Percentiles rank a stretch among this genome's conserved stretches.
These are phyloP conservation scores for Diplodus sargus DNA, from an alignment of 2,797 vertebrate species.

Conservation along the genomic window DNA sequence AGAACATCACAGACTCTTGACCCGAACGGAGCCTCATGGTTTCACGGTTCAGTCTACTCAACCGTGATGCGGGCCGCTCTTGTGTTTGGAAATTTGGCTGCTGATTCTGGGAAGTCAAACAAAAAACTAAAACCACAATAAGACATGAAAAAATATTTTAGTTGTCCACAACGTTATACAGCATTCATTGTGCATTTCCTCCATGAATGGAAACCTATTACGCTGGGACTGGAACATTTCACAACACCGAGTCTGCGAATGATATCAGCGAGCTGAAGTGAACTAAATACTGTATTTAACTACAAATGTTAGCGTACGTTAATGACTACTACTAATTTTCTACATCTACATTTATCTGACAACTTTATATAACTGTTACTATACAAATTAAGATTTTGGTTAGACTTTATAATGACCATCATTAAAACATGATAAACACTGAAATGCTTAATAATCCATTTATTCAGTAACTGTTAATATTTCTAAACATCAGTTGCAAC, in stretches of 20 bases:
- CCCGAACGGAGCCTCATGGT: too few relatives aligned
- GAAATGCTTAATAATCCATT: too few relatives aligned
- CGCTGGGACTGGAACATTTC: not conserved
- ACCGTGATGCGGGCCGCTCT: not conserved
- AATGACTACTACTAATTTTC: too few relatives aligned
- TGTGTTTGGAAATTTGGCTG: slow-evolving; percentile 14
- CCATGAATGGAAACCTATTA: not conserved
- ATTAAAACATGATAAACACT: too few relatives aligned
- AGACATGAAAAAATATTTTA: not conserved
- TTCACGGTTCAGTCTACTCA: not conserved
- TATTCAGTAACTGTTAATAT: too few relatives aligned
- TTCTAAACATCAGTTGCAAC: too few relatives aligned
- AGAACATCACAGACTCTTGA: not conserved
- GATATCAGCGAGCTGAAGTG: not conserved
- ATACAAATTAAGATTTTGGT: too few relatives aligned
- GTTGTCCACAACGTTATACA: not conserved
- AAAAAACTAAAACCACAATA: not conserved
- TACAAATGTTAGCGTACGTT: too few relatives aligned
- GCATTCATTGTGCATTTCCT: not conserved
- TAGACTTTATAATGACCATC: too few relatives aligned
- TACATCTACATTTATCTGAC: too few relatives aligned
- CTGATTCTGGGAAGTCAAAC: not conserved
- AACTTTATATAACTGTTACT: too few relatives aligned
- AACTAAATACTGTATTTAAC: too few relatives aligned
- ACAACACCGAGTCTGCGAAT: not conserved